Conservation (phyloP, 2,888 invertebrate species). For the Oxycera nigricornis region DNA sequence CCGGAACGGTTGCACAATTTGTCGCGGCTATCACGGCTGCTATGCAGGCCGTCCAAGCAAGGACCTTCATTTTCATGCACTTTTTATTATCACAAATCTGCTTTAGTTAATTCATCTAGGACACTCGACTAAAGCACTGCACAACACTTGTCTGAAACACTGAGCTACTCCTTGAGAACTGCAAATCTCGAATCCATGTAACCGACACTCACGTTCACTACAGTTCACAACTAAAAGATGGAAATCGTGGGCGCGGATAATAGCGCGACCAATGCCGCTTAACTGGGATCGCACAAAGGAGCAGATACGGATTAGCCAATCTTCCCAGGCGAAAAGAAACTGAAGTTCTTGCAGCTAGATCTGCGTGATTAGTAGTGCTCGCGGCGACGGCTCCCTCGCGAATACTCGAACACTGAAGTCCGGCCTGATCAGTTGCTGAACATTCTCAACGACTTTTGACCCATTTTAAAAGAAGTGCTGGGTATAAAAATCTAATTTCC, state of each 20-base stretch:
- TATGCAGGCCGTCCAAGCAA: conserved; percentile 56
- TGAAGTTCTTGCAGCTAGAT: conserved; percentile 5
- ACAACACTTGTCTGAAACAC: not conserved
- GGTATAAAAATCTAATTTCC: conserved; percentile 50
- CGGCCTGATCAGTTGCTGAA: conserved; percentile 51
- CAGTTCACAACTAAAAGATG: not conserved
- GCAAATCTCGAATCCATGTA: not conserved
- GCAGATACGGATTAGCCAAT: conserved; percentile 41
- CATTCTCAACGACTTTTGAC: conserved; percentile 59
- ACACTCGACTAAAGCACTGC: not conserved
- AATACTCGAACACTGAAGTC: conserved; percentile 56
- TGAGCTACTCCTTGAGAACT: not conserved
- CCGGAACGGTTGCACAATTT: conserved; percentile 54
- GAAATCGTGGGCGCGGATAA: not conserved
- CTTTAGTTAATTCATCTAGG: conserved; percentile 24
- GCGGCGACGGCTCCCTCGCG: conserved; percentile 61
- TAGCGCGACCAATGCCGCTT: not conserved
- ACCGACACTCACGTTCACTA: not conserved
- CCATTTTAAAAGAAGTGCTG: conserved; percentile 58
- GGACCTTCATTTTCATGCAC: conserved; percentile 56
- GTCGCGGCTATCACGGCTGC: conserved; percentile 53
- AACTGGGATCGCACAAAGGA: conserved; percentile 17
- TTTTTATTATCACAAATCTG: conserved; percentile 30
- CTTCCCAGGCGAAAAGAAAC: conserved; percentile 50
- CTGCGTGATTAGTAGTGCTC: conserved; percentile 54